These are phyloP conservation scores for Opisthocomus hoazin DNA, from an alignment of 2,113 vertebrate species.

Conservation along the genomic window DNA sequence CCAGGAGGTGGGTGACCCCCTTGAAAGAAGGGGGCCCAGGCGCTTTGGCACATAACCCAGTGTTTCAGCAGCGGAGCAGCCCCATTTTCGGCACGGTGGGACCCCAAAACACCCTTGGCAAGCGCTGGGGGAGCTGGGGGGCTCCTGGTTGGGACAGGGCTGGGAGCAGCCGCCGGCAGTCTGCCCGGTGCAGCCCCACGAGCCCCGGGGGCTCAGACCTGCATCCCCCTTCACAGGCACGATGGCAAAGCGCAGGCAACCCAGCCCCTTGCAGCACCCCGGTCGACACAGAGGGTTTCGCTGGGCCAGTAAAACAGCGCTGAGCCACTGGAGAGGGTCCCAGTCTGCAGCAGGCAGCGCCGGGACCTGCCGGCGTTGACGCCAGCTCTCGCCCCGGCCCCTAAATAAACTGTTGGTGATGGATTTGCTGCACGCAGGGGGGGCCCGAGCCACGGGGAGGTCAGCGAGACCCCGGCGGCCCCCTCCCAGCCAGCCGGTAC, in stretches of 20 bases:
- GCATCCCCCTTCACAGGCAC: not conserved
- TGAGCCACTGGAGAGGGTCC: not conserved
- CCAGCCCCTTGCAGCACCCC: not conserved
- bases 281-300: not conserved
- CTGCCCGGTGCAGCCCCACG: rapidly evolving
- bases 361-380: not conserved
- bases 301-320: not conserved
- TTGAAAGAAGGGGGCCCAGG: not conserved
- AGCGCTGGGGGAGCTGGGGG: rapidly evolving
- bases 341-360: not conserved
- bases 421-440: not conserved
- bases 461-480: not conserved
- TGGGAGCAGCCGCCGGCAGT: not conserved
- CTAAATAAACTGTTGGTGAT: not conserved
- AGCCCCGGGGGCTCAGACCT: not conserved
- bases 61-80: not conserved
- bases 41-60: rapidly evolving
- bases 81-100: rapidly evolving
- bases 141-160: not conserved
- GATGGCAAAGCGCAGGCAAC: rapidly evolving
- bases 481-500: not conserved
- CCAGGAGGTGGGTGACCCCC: not conserved
- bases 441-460: not conserved
- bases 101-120: not conserved
- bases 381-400: not conserved